Evolutionary conservation across 2,113 vertebrate genomes (phyloP).

Genomic region (Spea bombifrons): DNA sequence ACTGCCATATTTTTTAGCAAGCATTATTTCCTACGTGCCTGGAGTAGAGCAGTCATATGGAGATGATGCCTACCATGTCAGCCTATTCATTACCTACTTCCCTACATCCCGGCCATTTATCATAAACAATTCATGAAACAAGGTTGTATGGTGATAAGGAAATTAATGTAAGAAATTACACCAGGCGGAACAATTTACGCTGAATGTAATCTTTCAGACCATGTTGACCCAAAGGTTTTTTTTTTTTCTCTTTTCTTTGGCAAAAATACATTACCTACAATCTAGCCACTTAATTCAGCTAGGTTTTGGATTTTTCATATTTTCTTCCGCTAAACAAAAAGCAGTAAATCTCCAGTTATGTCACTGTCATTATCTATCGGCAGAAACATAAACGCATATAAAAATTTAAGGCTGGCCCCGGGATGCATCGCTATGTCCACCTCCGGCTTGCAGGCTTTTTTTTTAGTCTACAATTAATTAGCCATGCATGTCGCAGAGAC

Average conservation of each 20-base stretch:
- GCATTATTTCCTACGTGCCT: constrained; percentile 40
- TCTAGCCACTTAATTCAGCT: constrained; percentile 10
- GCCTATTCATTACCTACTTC: constrained; percentile 37
- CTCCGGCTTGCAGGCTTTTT: constrained; percentile 30
- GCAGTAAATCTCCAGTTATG: background rate
- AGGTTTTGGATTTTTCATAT: background rate
- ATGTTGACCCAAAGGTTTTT: constrained; percentile 26
- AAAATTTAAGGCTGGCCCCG: constrained; percentile 20
- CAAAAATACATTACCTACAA: constrained; percentile 18
- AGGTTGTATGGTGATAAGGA: constrained; percentile 31
- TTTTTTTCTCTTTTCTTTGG: constrained; percentile 14
- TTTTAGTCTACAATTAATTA: constrained; percentile 38
- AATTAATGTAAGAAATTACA: constrained; percentile 46
- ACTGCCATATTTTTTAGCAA: constrained; percentile 24
- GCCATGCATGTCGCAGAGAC: constrained; percentile 34
- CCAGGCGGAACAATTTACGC: constrained; percentile 26
- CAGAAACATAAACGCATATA: constrained; percentile 18
- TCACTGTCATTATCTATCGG: constrained; percentile 3
- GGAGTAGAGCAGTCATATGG: constrained; percentile 36
- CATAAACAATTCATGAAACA: constrained; percentile 48
- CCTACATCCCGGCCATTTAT: constrained; percentile 35
- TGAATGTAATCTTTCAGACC: constrained; percentile 33
- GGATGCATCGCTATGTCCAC: constrained; percentile 22
- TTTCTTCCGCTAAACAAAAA: background rate
- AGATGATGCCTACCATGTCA: constrained; percentile 28